A percentile compares a stretch with the other conserved stretches of the same genome.
These are phyloP conservation scores for Poecile atricapillus DNA, from an alignment of 2,113 vertebrate species.

Conservation along the genomic window DNA sequence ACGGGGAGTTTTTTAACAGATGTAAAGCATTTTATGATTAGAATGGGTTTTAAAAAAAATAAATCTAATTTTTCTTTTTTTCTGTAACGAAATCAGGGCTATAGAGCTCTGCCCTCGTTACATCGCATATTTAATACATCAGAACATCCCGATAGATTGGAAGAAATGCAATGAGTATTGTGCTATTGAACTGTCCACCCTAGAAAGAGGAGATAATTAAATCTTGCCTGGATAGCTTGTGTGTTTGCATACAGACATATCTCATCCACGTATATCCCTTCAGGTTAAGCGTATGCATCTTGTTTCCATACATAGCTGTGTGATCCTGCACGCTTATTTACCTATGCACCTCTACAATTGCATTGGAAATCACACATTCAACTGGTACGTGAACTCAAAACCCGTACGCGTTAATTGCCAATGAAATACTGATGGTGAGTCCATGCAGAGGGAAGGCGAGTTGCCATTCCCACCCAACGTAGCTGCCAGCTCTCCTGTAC, in stretches of 20 bases:
- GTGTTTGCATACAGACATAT: neutral
- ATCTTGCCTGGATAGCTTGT: neutral
- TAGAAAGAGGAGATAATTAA: constrained; percentile 40
- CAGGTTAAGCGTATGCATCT: neutral
- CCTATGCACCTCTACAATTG: neutral
- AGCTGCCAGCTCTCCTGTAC: neutral
- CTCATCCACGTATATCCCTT: neutral
- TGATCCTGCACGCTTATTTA: neutral
- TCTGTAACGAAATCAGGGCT: neutral
- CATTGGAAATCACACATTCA: neutral
- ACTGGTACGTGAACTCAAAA: constrained; percentile 30
- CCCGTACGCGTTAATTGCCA: constrained; percentile 7
- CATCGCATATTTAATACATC: constrained; percentile 63
- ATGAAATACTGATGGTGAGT: neutral
- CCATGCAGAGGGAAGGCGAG: neutral
- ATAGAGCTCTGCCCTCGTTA: constrained; percentile 47
- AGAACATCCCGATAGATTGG: constrained; percentile 15
- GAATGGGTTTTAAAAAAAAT: neutral
- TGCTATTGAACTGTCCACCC: constrained; percentile 58
- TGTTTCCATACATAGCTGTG: neutral
- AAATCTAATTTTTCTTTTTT: neutral
- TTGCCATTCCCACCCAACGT: constrained; percentile 7
- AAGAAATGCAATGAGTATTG: neutral
- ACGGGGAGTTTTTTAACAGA: neutral
- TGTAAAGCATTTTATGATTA: neutral